phyloP scores from a whole-genome alignment of 2,113 vertebrate genomes.

The Polypterus senegalus region DNA sequence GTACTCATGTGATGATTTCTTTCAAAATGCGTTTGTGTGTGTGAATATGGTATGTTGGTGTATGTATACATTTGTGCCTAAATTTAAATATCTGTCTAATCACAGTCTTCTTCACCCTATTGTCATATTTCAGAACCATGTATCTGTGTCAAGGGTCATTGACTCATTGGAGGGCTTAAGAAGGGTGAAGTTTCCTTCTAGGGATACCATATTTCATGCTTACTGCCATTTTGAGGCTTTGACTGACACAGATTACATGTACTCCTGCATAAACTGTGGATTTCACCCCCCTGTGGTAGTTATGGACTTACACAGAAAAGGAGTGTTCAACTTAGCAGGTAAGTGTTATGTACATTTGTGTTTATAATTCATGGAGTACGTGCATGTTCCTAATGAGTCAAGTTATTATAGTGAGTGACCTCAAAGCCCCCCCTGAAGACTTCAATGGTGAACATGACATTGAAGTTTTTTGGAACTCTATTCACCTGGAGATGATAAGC shows the following conservation, averaged over 20 bases:
- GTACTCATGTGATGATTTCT: too few species aligned
- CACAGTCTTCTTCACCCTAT: too few species aligned
- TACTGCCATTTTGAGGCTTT: conserved; percentile 15
- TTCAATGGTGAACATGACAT: conserved; percentile 15
- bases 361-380: too few species aligned
- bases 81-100: too few species aligned
- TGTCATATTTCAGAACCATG: not conserved
- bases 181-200: conserved; percentile 3
- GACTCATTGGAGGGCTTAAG: not conserved
- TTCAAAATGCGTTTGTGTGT: too few species aligned
- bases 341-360: not conserved
- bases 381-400: too few species aligned
- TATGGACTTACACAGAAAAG: conserved; percentile 19
- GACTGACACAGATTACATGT: not conserved
- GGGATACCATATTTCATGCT: conserved; percentile 6
- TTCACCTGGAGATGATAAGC: conserved; percentile 12
- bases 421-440: conserved; percentile 10
- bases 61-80: too few species aligned
- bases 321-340: conserved; percentile 14
- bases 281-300: conserved; percentile 12
- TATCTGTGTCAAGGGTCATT: not conserved
- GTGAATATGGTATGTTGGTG: too few species aligned
- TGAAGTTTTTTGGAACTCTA: conserved; percentile 14
- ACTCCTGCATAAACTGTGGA: conserved; percentile 13
- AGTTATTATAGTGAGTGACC: conserved; percentile 13